phyloP scores from a whole-genome alignment of 2,113 vertebrate genomes.

The Athene cunicularia region DNA sequence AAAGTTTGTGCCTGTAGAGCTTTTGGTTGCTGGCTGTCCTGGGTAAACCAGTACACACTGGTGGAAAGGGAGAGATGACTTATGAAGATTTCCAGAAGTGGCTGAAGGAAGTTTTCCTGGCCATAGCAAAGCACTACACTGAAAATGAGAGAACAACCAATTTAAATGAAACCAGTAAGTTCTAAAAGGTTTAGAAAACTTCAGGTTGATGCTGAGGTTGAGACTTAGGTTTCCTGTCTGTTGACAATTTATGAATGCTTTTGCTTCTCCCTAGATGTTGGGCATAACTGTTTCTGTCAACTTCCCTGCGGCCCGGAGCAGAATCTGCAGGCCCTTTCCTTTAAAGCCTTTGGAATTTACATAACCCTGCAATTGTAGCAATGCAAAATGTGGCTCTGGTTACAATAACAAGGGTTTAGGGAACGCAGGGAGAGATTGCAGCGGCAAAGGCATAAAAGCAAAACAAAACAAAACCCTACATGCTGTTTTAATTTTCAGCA shows the following conservation, averaged over 20 bases:
- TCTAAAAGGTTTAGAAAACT: conserved; percentile 1
- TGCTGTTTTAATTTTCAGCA: conserved; percentile 71
- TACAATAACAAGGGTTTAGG: conserved; percentile 71
- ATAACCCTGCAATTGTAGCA: conserved; percentile 71
- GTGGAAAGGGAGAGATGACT: background rate
- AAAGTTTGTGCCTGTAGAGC: background rate
- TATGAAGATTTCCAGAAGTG: background rate
- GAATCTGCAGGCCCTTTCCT: conserved; percentile 31
- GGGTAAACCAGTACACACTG: background rate
- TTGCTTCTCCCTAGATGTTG: conserved; percentile 12
- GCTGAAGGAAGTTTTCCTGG: background rate
- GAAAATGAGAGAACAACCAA: background rate
- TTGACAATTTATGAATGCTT: conserved; percentile 34
- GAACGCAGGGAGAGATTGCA: conserved; percentile 27
- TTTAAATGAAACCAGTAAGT: background rate
- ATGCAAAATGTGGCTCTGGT: conserved; percentile 70
- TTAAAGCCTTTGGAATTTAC: conserved; percentile 69
- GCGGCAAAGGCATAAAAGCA: conserved; percentile 54
- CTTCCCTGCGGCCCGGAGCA: background rate
- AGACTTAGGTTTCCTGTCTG: background rate
- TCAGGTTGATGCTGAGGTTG: background rate
- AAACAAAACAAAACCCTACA: conserved; percentile 65
- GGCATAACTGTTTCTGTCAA: conserved; percentile 31
- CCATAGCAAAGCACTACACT: background rate
- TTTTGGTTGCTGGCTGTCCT: background rate